phyloP scores from a whole-genome alignment of 2,888 invertebrate species.

The Synanthedon myopaeformis region DNA sequence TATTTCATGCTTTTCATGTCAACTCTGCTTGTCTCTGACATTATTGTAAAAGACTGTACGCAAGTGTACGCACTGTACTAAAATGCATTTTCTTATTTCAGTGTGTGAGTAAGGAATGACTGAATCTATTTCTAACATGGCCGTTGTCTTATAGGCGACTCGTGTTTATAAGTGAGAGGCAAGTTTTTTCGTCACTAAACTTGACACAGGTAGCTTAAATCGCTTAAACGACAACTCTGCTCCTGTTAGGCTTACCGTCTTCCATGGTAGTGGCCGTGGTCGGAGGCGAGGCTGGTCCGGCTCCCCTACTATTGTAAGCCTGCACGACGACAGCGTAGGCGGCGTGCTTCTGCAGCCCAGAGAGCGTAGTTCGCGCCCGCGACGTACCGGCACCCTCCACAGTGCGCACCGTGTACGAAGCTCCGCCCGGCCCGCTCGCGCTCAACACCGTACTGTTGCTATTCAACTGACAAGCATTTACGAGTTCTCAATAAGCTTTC shows the following conservation, averaged over 20 bases:
- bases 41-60: too few relatives aligned
- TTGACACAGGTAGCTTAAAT: too few relatives aligned
- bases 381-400: slow-evolving; percentile 82
- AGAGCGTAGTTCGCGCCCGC: slow-evolving; percentile 72
- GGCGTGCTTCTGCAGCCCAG: slow-evolving; percentile 82
- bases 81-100: too few relatives aligned
- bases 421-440: slow-evolving; percentile 58
- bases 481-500: neutral
- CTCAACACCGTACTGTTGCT: slow-evolving; percentile 57
- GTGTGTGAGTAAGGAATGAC: too few relatives aligned
- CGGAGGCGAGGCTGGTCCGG: slow-evolving; percentile 86
- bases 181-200: too few relatives aligned
- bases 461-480: slow-evolving; percentile 32
- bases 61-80: too few relatives aligned
- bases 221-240: too few relatives aligned
- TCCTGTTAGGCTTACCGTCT: slow-evolving; percentile 72
- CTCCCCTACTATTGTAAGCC: slow-evolving; percentile 88
- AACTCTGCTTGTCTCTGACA: too few relatives aligned
- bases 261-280: slow-evolving; percentile 84
- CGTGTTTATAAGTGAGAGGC: too few relatives aligned
- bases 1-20: neutral
- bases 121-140: too few relatives aligned
- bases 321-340: slow-evolving; percentile 86
- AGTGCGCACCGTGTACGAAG: slow-evolving; percentile 79
- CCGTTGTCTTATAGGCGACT: too few relatives aligned